A percentile compares a stretch with the other conserved stretches of the same genome.
Conservation (phyloP, 2,888 invertebrate species). For the Adelognathus sp. region DNA sequence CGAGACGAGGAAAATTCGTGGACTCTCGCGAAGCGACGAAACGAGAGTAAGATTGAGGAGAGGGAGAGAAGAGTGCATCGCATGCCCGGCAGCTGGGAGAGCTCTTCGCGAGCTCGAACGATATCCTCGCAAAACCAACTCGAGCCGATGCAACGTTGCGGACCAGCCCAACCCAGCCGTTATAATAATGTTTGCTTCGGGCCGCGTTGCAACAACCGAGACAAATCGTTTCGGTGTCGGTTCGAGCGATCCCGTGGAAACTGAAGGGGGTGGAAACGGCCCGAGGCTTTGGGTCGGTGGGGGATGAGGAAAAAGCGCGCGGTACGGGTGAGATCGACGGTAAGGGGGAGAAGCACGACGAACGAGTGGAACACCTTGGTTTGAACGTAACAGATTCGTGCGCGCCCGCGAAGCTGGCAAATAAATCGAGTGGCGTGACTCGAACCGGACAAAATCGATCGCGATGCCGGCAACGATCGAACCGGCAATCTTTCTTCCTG, state of each 20-base stretch:
- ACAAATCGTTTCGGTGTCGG: constrained; percentile 69
- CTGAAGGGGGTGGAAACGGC: too few species aligned
- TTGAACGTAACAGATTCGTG: constrained; percentile 59
- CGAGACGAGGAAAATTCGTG: constrained; percentile 51
- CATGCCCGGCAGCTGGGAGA: constrained; percentile 1
- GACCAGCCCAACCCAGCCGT: constrained; percentile 38
- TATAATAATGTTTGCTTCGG: constrained; percentile 61
- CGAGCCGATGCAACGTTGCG: constrained; percentile 23
- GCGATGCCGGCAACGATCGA: constrained; percentile 54
- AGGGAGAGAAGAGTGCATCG: constrained; percentile 46
- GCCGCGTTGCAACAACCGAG: constrained; percentile 64
- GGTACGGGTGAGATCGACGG: constrained; percentile 64
- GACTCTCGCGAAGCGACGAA: constrained; percentile 48
- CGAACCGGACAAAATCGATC: constrained; percentile 57
- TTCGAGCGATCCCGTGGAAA: constrained; percentile 59
- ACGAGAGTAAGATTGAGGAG: constrained; percentile 55
- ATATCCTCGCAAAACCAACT: constrained; percentile 18
- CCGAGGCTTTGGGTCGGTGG: neutral
- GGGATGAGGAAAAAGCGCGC: constrained; percentile 1
- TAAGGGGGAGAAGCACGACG: constrained; percentile 47
- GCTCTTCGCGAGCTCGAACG: constrained; percentile 1
- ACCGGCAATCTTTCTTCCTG: constrained; percentile 53
- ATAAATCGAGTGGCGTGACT: constrained; percentile 59
- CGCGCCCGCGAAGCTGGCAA: constrained; percentile 45
- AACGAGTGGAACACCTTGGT: constrained; percentile 60